Percentiles rank a stretch among this genome's conserved stretches.
Evolutionary conservation across 2,888 invertebrate species (phyloP).

Genomic region (Pyrochroa serraticornis): DNA sequence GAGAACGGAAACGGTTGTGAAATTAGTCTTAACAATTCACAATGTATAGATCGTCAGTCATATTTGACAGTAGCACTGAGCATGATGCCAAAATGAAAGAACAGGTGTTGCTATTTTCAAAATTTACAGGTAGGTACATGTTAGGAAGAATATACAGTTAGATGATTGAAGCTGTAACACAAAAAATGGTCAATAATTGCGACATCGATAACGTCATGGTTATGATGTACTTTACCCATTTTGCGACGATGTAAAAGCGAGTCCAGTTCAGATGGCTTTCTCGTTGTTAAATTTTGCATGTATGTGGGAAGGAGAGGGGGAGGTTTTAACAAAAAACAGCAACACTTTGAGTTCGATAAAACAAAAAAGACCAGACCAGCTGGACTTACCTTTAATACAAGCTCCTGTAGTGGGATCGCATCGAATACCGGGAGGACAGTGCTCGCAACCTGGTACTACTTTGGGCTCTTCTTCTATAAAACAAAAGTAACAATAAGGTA

Average conservation of each 20-base stretch:
- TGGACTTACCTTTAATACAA: constrained; percentile 79
- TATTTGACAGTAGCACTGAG: constrained; percentile 41
- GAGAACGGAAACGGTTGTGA: constrained; percentile 30
- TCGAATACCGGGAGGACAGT: constrained; percentile 78
- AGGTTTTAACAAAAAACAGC: constrained; percentile 50
- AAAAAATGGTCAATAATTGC: constrained; percentile 27
- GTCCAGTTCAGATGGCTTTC: constrained; percentile 46
- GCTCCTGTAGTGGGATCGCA: constrained; percentile 82
- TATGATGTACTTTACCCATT: constrained; percentile 33
- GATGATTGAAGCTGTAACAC: constrained; percentile 49
- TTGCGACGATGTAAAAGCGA: constrained; percentile 25
- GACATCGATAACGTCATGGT: constrained; percentile 25
- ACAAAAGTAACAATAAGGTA: neutral
- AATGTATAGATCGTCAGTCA: constrained; percentile 40
- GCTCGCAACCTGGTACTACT: constrained; percentile 66
- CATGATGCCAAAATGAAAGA: constrained; percentile 20
- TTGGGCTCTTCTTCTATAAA: constrained; percentile 43
- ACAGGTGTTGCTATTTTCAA: constrained; percentile 53
- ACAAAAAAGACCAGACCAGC: constrained; percentile 21
- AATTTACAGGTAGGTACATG: constrained; percentile 42
- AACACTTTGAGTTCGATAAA: constrained; percentile 44
- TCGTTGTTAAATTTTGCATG: constrained; percentile 33
- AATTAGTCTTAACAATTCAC: constrained; percentile 41
- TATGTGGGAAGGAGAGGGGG: constrained; percentile 22
- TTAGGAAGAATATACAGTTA: constrained; percentile 54